A percentile compares a stretch with the other conserved stretches of the same genome.
Conservation (phyloP, 2,797 vertebrate genomes). For the Sarcophilus harrisii region DNA sequence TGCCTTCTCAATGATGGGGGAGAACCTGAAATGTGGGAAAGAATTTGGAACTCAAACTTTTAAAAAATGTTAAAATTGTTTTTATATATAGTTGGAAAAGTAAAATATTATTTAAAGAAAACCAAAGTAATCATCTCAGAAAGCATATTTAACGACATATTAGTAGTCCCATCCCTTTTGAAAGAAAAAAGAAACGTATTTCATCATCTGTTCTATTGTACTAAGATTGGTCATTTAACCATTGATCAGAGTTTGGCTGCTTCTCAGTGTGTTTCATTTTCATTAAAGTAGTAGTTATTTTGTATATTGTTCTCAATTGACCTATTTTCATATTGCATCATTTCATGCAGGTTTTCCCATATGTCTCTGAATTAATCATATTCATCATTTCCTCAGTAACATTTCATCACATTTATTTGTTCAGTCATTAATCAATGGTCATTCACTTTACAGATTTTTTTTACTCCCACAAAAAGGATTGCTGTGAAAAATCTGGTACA, state of each 20-base stretch:
- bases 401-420: neutral
- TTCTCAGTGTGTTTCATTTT: neutral
- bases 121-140: neutral
- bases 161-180: neutral
- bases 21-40: neutral
- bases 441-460: neutral
- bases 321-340: neutral
- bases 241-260: neutral
- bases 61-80: neutral
- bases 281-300: neutral
- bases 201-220: neutral
- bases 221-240: neutral
- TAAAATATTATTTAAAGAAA: neutral
- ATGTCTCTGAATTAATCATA: neutral
- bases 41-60: neutral
- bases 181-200: neutral
- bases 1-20: neutral
- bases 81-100: neutral
- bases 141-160: neutral
- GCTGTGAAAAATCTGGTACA: neutral
- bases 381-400: neutral
- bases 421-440: neutral
- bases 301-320: neutral
- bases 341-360: neutral
- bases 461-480: neutral